Conservation (phyloP, 2,888 invertebrate species). For the Drosophila demipolita region DNA sequence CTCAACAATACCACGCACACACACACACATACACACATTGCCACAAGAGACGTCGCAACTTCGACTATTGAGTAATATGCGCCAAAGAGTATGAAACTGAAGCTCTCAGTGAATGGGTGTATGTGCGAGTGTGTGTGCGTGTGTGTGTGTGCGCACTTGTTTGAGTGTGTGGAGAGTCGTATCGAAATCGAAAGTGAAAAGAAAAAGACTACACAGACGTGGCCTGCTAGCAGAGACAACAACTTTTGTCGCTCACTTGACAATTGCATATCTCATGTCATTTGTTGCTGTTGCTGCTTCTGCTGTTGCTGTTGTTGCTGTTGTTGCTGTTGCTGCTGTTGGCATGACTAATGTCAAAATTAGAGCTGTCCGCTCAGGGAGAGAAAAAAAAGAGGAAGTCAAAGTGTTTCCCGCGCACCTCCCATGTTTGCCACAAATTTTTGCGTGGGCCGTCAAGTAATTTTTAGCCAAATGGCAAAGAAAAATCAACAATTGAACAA, state of each 20-base stretch:
- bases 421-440: slow-evolving; percentile 56
- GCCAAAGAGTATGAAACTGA: slow-evolving; percentile 62
- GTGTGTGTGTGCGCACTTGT: slow-evolving; percentile 16
- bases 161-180: slow-evolving; percentile 53
- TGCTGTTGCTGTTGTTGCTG: slow-evolving; percentile 18
- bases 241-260: slow-evolving; percentile 62
- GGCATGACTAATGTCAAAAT: slow-evolving; percentile 65
- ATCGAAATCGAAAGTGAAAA: slow-evolving; percentile 83
- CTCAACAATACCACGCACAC: slow-evolving; percentile 32
- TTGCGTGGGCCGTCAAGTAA: slow-evolving; percentile 56
- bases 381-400: slow-evolving; percentile 58
- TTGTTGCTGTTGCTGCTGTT: slow-evolving; percentile 1
- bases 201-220: slow-evolving; percentile 54
- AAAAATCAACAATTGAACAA: slow-evolving; percentile 69
- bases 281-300: slow-evolving; percentile 18
- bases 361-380: slow-evolving; percentile 31
- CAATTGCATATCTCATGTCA: slow-evolving; percentile 66
- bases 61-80: slow-evolving; percentile 75
- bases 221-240: slow-evolving; percentile 50
- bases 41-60: slow-evolving; percentile 42
- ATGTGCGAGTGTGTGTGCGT: slow-evolving; percentile 2
- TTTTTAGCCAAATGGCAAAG: slow-evolving; percentile 32
- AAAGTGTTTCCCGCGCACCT: slow-evolving; percentile 27
- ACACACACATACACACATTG: slow-evolving; percentile 14
- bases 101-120: slow-evolving; percentile 22